Conservation (phyloP, 1,140 invertebrate genomes). For the Amyelois transitella region DNA sequence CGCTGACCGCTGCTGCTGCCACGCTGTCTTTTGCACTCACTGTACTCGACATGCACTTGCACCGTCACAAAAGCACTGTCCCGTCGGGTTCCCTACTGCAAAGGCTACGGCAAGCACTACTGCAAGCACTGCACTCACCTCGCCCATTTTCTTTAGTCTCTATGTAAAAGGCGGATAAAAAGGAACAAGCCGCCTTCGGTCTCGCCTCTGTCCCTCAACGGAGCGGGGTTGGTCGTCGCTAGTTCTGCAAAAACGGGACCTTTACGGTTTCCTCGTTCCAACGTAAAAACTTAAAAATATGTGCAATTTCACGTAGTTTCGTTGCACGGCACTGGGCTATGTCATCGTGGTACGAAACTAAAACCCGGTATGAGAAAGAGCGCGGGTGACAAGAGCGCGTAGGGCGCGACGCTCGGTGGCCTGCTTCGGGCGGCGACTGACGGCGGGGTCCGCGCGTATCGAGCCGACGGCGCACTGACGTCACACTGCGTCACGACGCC, state of each 20-base stretch:
- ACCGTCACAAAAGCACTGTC: slow-evolving; percentile 54
- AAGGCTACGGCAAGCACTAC: slow-evolving; percentile 59
- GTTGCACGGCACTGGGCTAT: slow-evolving; percentile 67
- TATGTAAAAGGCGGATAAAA: slow-evolving; percentile 66
- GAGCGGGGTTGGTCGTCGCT: slow-evolving; percentile 61
- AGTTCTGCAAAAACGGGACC: slow-evolving; percentile 71
- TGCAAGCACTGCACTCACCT: slow-evolving; percentile 70
- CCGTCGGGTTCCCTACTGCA: slow-evolving; percentile 35
- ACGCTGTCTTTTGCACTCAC: slow-evolving; percentile 39
- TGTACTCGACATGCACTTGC: slow-evolving; percentile 54
- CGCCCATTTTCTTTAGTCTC: slow-evolving; percentile 72
- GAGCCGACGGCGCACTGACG: slow-evolving; percentile 69
- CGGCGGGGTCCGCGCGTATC: slow-evolving; percentile 55
- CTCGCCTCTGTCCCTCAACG: slow-evolving; percentile 61
- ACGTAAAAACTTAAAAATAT: slow-evolving; percentile 68
- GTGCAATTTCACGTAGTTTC: slow-evolving; percentile 66
- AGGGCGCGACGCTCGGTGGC: slow-evolving; percentile 65
- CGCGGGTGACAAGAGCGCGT: slow-evolving; percentile 60
- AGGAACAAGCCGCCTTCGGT: slow-evolving; percentile 63
- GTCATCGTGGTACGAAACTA: slow-evolving; percentile 69
- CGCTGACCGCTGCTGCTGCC: slow-evolving; percentile 4
- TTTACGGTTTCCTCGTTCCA: slow-evolving; percentile 64
- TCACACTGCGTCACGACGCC: slow-evolving; percentile 75
- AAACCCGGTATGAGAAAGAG: slow-evolving; percentile 68
- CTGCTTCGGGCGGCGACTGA: slow-evolving; percentile 70